Evolutionary conservation across 2,797 vertebrate genomes (phyloP).

Genomic region (Chelmon rostratus): DNA sequence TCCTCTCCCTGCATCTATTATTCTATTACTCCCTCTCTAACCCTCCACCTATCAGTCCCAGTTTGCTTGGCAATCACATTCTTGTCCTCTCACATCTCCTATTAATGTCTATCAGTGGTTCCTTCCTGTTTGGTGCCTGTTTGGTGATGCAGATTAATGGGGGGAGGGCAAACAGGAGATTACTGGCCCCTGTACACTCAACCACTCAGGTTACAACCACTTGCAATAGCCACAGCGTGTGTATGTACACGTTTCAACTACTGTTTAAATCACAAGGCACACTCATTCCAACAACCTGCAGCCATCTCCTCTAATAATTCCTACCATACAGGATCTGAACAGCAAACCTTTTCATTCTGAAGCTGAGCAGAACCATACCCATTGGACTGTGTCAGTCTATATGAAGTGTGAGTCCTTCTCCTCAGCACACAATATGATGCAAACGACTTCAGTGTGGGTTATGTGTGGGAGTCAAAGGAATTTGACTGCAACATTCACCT

Average conservation of each 20-base stretch:
- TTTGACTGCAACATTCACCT: slow-evolving; percentile 3
- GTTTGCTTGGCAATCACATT: slow-evolving; percentile 38
- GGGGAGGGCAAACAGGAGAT: slow-evolving; percentile 36
- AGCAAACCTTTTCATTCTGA: neutral
- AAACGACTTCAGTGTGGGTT: slow-evolving; percentile 13
- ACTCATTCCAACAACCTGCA: neutral
- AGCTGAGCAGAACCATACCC: neutral
- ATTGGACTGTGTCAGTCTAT: neutral
- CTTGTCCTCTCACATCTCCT: slow-evolving; percentile 35
- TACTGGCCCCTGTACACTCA: slow-evolving; percentile 7
- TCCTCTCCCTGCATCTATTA: slow-evolving; percentile 24
- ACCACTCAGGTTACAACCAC: slow-evolving; percentile 49
- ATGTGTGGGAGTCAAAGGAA: neutral
- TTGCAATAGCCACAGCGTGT: slow-evolving; percentile 18
- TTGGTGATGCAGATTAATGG: slow-evolving; percentile 57
- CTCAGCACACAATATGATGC: neutral
- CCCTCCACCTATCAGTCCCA: slow-evolving; percentile 24
- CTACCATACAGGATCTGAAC: neutral
- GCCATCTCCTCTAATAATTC: neutral
- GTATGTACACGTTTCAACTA: neutral
- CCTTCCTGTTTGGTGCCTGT: slow-evolving; percentile 41
- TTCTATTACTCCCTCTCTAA: slow-evolving; percentile 39
- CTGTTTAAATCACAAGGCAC: neutral
- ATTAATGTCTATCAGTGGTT: slow-evolving; percentile 38
- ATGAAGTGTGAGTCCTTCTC: neutral